phyloP scores from a whole-genome alignment of 2,797 vertebrate species.

The Carapus acus region DNA sequence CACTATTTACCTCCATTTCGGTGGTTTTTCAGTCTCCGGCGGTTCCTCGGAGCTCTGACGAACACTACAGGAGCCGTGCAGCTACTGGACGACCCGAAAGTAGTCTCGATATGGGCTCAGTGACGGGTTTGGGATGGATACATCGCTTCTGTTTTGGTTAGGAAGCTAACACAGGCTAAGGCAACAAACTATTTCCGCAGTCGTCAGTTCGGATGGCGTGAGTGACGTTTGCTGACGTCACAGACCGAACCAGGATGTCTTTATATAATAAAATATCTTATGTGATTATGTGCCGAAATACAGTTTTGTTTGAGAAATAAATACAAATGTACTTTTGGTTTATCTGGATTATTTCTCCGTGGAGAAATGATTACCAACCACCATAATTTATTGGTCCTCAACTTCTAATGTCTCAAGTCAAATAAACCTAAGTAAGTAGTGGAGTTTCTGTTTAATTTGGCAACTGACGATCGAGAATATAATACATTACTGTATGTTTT shows the following conservation, averaged over 20 bases:
- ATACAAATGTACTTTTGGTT: too few relatives aligned
- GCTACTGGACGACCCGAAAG: not conserved
- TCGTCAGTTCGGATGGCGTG: slow-evolving; percentile 61
- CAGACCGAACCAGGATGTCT: slow-evolving; percentile 6
- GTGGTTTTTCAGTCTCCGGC: slow-evolving; percentile 13
- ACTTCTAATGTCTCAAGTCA: too few relatives aligned
- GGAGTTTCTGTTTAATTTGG: too few relatives aligned
- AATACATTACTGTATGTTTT: too few relatives aligned
- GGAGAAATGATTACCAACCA: too few relatives aligned
- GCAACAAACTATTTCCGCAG: slow-evolving; percentile 54
- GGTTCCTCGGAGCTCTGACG: slow-evolving; percentile 16
- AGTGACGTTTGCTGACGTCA: slow-evolving; percentile 31
- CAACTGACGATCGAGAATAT: too few relatives aligned
- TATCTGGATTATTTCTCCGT: too few relatives aligned
- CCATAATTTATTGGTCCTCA: too few relatives aligned
- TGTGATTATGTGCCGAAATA: too few relatives aligned
- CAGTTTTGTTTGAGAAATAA: too few relatives aligned
- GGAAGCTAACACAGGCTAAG: slow-evolving; percentile 13
- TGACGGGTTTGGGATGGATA: slow-evolving; percentile 9
- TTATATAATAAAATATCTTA: not conserved
- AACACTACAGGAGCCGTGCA: not conserved
- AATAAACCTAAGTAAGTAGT: too few relatives aligned
- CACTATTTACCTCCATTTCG: slow-evolving; percentile 66
- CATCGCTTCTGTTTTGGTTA: slow-evolving; percentile 50
- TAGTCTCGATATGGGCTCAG: not conserved